Evolutionary conservation across 2,888 invertebrate species (phyloP).

Genomic region (Polylopha cassiicola): DNA sequence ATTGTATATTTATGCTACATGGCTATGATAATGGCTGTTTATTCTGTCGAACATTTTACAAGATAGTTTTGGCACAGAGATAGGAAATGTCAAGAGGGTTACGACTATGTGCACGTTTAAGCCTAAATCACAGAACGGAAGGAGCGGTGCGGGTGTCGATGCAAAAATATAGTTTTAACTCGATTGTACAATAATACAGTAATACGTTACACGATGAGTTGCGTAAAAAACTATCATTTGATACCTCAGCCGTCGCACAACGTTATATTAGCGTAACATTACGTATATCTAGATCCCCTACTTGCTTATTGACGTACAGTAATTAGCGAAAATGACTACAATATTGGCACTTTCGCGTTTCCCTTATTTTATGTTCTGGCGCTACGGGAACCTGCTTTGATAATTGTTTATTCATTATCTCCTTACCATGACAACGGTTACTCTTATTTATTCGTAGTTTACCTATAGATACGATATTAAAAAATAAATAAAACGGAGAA

Average conservation of each 20-base stretch:
- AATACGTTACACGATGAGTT: conserved; percentile 36
- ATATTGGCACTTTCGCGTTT: conserved; percentile 50
- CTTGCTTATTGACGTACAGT: conserved; percentile 56
- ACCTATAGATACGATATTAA: not conserved
- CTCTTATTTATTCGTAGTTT: not conserved
- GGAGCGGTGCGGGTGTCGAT: conserved; percentile 63
- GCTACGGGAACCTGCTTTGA: conserved; percentile 6
- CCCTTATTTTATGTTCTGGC: not conserved
- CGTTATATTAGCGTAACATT: conserved; percentile 36
- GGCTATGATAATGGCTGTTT: conserved; percentile 1
- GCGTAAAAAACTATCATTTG: conserved; percentile 52
- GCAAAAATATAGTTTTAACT: conserved; percentile 63
- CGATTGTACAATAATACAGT: conserved; percentile 41
- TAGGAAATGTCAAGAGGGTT: conserved; percentile 52
- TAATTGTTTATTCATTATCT: conserved; percentile 1
- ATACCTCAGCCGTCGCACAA: conserved; percentile 38
- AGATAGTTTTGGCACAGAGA: conserved; percentile 66
- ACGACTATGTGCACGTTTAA: conserved; percentile 54
- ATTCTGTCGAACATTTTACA: conserved; percentile 9
- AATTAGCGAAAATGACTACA: conserved; percentile 55
- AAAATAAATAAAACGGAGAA: conserved; percentile 27
- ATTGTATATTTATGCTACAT: not conserved
- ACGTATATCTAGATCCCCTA: conserved; percentile 36
- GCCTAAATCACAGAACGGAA: conserved; percentile 73
- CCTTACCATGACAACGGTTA: not conserved